These are phyloP conservation scores for Prinia subflava DNA, from an alignment of 2,113 vertebrate genomes.

Conservation along the genomic window DNA sequence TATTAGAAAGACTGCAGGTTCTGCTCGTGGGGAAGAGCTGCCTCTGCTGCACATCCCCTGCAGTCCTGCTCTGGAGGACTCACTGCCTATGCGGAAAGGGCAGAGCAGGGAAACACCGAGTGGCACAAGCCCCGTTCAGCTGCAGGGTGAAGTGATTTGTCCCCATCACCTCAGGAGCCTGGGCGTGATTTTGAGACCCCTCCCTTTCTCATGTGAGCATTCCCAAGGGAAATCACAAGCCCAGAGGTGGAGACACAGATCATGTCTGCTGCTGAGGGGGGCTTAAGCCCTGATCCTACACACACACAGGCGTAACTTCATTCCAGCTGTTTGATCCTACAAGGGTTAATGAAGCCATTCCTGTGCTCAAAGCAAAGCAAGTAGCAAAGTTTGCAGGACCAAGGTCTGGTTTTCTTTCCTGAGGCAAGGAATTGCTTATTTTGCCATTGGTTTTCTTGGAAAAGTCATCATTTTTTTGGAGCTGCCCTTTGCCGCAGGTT, in stretches of 20 bases:
- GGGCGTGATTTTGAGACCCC: background rate
- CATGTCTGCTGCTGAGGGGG: background rate
- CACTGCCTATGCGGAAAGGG: rapidly evolving
- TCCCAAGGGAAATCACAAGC: background rate
- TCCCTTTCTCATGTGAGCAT: rapidly evolving
- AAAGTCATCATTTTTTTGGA: background rate
- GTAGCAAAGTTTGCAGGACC: background rate
- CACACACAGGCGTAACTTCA: background rate
- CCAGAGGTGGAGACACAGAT: background rate
- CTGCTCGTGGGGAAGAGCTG: rapidly evolving
- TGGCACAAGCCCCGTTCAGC: background rate
- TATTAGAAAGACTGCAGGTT: background rate
- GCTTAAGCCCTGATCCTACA: background rate
- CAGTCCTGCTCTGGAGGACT: rapidly evolving
- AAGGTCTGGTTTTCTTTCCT: background rate
- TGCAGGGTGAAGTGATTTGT: rapidly evolving
- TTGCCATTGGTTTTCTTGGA: background rate
- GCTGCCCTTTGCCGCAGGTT: background rate
- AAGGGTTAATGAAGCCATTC: background rate
- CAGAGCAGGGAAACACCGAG: rapidly evolving
- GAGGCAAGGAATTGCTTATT: background rate
- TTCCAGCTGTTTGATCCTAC: background rate
- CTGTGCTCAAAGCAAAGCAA: background rate
- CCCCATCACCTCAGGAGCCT: background rate
- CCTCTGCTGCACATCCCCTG: background rate